phyloP scores from a whole-genome alignment of 2,797 vertebrate genomes.

The Pseudocheirus occidentalis region DNA sequence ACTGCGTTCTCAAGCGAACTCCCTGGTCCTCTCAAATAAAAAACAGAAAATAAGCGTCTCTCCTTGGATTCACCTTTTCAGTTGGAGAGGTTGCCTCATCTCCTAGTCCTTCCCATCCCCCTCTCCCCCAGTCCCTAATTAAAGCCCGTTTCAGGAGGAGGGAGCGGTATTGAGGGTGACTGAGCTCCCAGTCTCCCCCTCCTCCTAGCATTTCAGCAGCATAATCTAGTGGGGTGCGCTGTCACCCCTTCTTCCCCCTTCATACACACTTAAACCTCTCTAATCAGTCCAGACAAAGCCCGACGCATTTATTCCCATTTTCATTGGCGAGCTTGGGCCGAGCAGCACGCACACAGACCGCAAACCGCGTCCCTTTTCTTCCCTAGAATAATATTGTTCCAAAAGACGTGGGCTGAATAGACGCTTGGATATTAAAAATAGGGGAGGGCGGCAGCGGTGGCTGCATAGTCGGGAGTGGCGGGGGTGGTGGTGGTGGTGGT shows the following conservation, averaged over 20 bases:
- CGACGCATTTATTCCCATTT: conserved; percentile 84
- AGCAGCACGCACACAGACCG: conserved; percentile 87
- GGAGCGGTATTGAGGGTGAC: neutral
- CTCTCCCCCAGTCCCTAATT: neutral
- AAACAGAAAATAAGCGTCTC: neutral
- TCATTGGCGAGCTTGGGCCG: conserved; percentile 88
- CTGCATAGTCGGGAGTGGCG: conserved; percentile 1
- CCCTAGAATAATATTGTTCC: conserved; percentile 90
- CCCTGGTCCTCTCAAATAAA: neutral
- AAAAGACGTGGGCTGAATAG: conserved; percentile 93
- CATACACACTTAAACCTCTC: neutral
- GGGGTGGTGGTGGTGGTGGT: neutral
- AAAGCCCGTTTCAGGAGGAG: neutral
- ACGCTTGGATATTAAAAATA: conserved; percentile 87
- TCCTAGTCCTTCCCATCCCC: neutral
- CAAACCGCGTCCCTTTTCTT: conserved; percentile 82
- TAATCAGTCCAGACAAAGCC: conserved; percentile 78
- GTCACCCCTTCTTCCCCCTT: conserved; percentile 77
- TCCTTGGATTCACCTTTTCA: neutral
- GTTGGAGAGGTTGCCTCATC: neutral
- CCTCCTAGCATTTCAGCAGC: conserved; percentile 64
- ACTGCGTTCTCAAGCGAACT: neutral
- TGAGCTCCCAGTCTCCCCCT: conserved; percentile 61
- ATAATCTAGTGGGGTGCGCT: conserved; percentile 78
- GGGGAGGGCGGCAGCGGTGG: conserved; percentile 80